A percentile compares a stretch with the other conserved stretches of the same genome.
These are phyloP conservation scores for Drosophila conformis DNA, from an alignment of 2,888 invertebrate genomes.

Conservation along the genomic window DNA sequence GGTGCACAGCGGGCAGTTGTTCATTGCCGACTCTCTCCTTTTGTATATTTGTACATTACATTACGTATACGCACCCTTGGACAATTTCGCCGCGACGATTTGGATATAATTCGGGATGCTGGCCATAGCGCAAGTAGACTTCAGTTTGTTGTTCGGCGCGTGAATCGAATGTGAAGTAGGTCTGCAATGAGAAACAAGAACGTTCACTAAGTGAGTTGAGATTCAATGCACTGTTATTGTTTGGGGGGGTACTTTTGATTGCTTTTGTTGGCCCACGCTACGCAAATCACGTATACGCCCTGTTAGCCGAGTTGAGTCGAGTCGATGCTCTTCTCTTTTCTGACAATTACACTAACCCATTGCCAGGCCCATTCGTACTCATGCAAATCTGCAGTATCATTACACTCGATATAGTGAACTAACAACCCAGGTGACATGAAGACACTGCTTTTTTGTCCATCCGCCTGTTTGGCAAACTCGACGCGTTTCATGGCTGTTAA, in stretches of 20 bases:
- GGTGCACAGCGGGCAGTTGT: slow-evolving; percentile 39
- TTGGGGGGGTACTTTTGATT: not conserved
- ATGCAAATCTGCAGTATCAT: slow-evolving; percentile 52
- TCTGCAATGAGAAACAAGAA: slow-evolving; percentile 84
- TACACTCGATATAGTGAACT: slow-evolving; percentile 29
- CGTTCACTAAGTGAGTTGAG: slow-evolving; percentile 22
- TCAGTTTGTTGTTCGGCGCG: slow-evolving; percentile 96
- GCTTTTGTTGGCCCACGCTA: slow-evolving; percentile 4
- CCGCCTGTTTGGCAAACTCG: slow-evolving; percentile 37
- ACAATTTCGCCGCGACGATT: slow-evolving; percentile 95
- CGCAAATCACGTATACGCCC: slow-evolving; percentile 70
- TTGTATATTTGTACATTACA: slow-evolving; percentile 19
- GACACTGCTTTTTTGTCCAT: slow-evolving; percentile 43
- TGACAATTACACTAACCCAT: slow-evolving; percentile 37
- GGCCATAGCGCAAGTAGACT: slow-evolving; percentile 95
- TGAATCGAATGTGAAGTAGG: slow-evolving; percentile 92
- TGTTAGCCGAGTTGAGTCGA: slow-evolving; percentile 20
- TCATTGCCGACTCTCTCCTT: slow-evolving; percentile 1
- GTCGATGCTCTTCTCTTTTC: slow-evolving; percentile 2
- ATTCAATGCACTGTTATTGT: slow-evolving; percentile 28
- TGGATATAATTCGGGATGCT: slow-evolving; percentile 96
- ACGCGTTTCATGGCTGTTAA: slow-evolving; percentile 12
- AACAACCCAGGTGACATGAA: slow-evolving; percentile 24
- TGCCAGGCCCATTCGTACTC: slow-evolving; percentile 6
- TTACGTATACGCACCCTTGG: slow-evolving; percentile 88